Base-by-base conservation (phyloP, 2,113 vertebrate species). In the Elaphurus davidianus region DNA sequence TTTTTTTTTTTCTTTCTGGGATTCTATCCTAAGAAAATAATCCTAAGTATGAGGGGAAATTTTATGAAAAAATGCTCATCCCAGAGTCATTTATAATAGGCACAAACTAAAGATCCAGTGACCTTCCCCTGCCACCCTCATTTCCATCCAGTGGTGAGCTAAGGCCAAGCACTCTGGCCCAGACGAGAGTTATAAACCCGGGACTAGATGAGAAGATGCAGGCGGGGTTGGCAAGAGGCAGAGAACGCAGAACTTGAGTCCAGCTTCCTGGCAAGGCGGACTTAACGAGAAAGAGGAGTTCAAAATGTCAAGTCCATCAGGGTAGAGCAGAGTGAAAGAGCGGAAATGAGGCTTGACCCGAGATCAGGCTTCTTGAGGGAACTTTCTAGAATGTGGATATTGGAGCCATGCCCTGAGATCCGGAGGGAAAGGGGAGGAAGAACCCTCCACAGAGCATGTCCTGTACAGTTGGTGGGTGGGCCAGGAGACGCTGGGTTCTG, bases 11-110 rank as follows among this genome's bases (percentile, higher is more conserved):
- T 45, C 5, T 84, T 93, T 92, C 93, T 95, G 43, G 59, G 90
- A 95, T 88, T 92, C 93, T 91, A 54, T 36, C 91, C 89, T 94
- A 95, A 91, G 59, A 95, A 97, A 97, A 97, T 88, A 94, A 95
- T 87, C 5, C 59, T 85, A 96, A 91, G 45, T 87, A 87, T 86
- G 50, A 47, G 36, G 21, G 47, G 19, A 43, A 78, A 87, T 93
- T 71, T 91, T 96, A 89, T 82, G 19, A 25, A 17, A 50, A 59
- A 78, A 23, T 78, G 45, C 43, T 91, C 89, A 52, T 62, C 71
- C 60, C 62, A 74, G 36, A 87, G 43, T 96, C 88, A 33, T 90
- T 92, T 96, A 90, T 84, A 89, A 95, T 55, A 76, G n/a, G 57
- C 45, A 96, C 33, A 90, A 94, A 84, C 67, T 14, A 28, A 21